These are phyloP conservation scores for Dicyrtoma fusca DNA, from an alignment of 2,888 invertebrate genomes.

Conservation along the genomic window DNA sequence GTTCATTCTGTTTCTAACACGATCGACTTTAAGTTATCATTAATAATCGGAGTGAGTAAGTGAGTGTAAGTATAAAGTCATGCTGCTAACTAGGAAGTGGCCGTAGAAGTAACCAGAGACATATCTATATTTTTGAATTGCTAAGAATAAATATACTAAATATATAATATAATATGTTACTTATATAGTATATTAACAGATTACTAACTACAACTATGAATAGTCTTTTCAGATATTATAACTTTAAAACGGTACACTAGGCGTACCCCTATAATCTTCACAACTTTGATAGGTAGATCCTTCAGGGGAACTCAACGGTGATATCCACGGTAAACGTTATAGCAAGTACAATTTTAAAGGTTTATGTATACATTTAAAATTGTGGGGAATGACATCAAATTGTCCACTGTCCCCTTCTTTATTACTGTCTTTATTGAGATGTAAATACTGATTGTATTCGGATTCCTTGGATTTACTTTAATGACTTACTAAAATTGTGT, in stretches of 20 bases:
- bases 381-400: background rate
- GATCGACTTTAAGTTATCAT: too few species aligned
- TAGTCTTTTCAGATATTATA: too few species aligned
- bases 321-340: conserved; percentile 1
- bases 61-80: too few species aligned
- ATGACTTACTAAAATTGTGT: too few species aligned
- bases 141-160: background rate
- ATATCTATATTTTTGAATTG: conserved; percentile 32
- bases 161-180: conserved; percentile 10
- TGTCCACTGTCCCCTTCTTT: too few species aligned
- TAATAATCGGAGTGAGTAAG: too few species aligned
- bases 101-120: background rate
- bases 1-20: too few species aligned
- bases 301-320: conserved; percentile 25
- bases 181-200: background rate
- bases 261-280: too few species aligned
- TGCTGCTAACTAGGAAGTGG: background rate
- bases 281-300: background rate
- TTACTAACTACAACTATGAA: too few species aligned
- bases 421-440: background rate
- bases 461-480: too few species aligned
- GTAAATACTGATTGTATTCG: background rate
- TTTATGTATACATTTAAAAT: background rate
- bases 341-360: background rate
- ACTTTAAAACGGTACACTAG: too few species aligned